These are phyloP conservation scores for Pseudomugil gertrudae DNA, from an alignment of 2,797 vertebrate species.

Conservation along the genomic window DNA sequence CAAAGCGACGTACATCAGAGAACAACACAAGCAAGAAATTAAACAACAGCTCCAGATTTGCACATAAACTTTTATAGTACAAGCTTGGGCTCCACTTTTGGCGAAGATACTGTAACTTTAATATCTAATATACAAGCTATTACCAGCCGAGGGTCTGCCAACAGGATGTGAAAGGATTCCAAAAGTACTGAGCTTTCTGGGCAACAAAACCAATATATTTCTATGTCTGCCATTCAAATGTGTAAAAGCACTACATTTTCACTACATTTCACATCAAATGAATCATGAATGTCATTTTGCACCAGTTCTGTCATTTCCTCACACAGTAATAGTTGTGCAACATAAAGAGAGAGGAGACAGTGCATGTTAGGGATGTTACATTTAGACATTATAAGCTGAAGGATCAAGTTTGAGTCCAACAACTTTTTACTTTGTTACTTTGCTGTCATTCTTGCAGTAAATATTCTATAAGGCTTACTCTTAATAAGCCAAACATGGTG, in stretches of 20 bases:
- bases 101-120: neutral
- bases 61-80: constrained; percentile 5
- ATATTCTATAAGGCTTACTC: too few species aligned
- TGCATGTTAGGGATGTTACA: neutral
- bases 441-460: too few species aligned
- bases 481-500: too few species aligned
- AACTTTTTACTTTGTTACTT: neutral
- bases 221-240: too few species aligned
- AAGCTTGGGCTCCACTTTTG: neutral
- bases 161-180: neutral
- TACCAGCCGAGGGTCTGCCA: neutral
- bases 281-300: neutral
- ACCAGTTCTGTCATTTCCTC: too few species aligned
- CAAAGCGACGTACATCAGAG: too few species aligned
- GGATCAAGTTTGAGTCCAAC: neutral
- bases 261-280: neutral
- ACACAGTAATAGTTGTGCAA: too few species aligned
- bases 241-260: too few species aligned
- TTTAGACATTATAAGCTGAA: neutral
- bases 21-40: too few species aligned
- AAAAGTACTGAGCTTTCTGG: neutral
- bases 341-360: neutral
- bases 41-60: too few species aligned
- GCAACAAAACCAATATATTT: neutral
- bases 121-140: constrained; percentile 1